Evolutionary conservation across 1,140 invertebrate species (phyloP).

Genomic region (Megalonaias nervosa): DNA sequence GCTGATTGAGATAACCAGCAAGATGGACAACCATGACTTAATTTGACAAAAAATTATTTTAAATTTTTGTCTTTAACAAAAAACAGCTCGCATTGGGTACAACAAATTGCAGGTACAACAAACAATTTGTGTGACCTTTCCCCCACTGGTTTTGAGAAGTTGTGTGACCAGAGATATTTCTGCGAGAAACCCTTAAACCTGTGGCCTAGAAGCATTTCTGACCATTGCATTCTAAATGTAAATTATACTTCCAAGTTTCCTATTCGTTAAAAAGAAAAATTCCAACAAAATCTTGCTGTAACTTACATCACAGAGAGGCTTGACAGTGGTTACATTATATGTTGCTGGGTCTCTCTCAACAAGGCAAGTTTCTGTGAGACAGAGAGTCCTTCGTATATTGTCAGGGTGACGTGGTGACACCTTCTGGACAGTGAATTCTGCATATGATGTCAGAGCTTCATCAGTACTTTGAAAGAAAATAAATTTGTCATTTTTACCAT

Average conservation of each 20-base stretch:
- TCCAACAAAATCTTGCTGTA: neutral
- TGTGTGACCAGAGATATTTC: too few relatives aligned
- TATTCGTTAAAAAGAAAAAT: neutral
- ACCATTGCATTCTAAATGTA: too few relatives aligned
- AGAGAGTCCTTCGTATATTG: slow-evolving; percentile 87
- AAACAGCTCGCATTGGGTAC: too few relatives aligned
- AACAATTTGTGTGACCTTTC: too few relatives aligned
- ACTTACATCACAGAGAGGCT: slow-evolving; percentile 87
- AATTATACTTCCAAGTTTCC: neutral
- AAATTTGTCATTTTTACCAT: neutral
- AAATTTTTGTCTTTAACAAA: too few relatives aligned
- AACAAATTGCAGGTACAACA: too few relatives aligned
- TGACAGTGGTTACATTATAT: slow-evolving; percentile 91
- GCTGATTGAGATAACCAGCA: too few relatives aligned
- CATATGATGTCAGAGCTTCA: slow-evolving; percentile 69
- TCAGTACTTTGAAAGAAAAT: slow-evolving; percentile 61
- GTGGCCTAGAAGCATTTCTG: too few relatives aligned
- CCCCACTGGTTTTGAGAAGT: too few relatives aligned
- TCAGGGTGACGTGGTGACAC: slow-evolving; percentile 61
- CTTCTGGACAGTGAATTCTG: slow-evolving; percentile 71
- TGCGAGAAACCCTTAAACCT: too few relatives aligned
- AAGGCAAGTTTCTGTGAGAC: slow-evolving; percentile 95
- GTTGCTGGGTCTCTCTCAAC: slow-evolving; percentile 97
- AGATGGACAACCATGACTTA: too few relatives aligned
- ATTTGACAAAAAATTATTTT: too few relatives aligned